These are phyloP conservation scores for Entelurus aequoreus DNA, from an alignment of 2,113 vertebrate species.

Conservation along the genomic window DNA sequence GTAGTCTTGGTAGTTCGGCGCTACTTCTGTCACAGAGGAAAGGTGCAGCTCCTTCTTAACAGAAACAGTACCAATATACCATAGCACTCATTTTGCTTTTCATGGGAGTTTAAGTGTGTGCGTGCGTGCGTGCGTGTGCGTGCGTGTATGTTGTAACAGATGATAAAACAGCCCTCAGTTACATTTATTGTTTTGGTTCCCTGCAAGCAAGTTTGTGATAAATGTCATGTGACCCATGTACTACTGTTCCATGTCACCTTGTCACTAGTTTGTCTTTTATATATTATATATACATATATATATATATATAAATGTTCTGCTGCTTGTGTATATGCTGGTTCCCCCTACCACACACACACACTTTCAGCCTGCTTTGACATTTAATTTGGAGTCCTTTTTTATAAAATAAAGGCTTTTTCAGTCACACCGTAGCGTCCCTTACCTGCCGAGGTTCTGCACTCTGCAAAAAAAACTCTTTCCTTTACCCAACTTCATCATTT, in stretches of 20 bases:
- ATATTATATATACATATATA: constrained; percentile 24
- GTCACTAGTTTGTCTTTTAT: constrained; percentile 39
- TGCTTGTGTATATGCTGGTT: constrained; percentile 53
- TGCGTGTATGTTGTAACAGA: constrained; percentile 53
- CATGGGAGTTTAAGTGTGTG: constrained; percentile 34
- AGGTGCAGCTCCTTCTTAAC: constrained; percentile 59
- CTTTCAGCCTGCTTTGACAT: constrained; percentile 46
- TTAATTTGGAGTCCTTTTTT: constrained; percentile 34
- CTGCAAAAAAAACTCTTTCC: constrained; percentile 32
- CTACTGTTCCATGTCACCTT: constrained; percentile 50
- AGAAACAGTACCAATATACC: constrained; percentile 61
- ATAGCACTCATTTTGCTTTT: constrained; percentile 37
- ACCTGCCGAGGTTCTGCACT: constrained; percentile 28
- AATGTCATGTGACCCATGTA: constrained; percentile 49
- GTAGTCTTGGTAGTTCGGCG: constrained; percentile 50
- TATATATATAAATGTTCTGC: constrained; percentile 36
- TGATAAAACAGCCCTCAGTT: constrained; percentile 65
- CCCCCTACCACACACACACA: neutral
- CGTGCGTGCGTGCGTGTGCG: constrained; percentile 36
- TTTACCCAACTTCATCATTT: constrained; percentile 24
- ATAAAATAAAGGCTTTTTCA: constrained; percentile 30
- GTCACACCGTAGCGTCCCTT: constrained; percentile 51
- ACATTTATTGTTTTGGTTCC: constrained; percentile 44
- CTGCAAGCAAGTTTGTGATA: constrained; percentile 39
- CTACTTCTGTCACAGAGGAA: constrained; percentile 40